A percentile compares a stretch with the other conserved stretches of the same genome.
Conservation (phyloP, 2,113 vertebrate genomes). For the Hippocampus mohnikei region DNA sequence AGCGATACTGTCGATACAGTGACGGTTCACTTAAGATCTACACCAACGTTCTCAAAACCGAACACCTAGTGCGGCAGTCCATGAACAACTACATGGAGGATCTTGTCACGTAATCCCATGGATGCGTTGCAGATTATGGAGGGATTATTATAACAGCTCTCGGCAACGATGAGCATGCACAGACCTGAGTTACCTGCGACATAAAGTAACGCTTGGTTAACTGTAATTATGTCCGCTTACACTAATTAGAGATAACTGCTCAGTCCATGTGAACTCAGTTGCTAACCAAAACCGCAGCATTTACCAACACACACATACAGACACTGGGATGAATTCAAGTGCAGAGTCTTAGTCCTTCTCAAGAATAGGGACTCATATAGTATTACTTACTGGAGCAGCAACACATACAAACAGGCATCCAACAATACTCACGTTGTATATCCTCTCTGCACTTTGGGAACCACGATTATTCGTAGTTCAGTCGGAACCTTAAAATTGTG, state of each 20-base stretch:
- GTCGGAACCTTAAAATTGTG: not conserved
- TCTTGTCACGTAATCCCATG: constrained; percentile 23
- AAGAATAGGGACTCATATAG: not conserved
- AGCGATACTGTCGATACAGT: not conserved
- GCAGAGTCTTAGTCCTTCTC: too few relatives aligned
- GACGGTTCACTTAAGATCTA: not conserved
- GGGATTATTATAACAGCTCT: constrained; percentile 38
- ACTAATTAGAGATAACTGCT: too few relatives aligned
- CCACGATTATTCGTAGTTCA: not conserved
- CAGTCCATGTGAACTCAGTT: too few relatives aligned
- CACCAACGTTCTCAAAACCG: not conserved
- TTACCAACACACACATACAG: too few relatives aligned
- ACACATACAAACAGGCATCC: too few relatives aligned
- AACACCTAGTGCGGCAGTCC: too few relatives aligned
- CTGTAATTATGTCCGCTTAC: too few relatives aligned
- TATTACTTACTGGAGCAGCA: not conserved
- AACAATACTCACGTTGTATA: not conserved
- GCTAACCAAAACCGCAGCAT: too few relatives aligned
- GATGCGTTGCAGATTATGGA: constrained; percentile 38
- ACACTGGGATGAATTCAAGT: too few relatives aligned
- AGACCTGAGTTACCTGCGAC: not conserved
- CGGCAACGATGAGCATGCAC: constrained; percentile 4
- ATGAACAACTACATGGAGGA: not conserved
- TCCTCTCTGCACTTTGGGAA: not conserved
- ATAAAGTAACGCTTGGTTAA: too few relatives aligned